A percentile compares a stretch with the other conserved stretches of the same genome.
Evolutionary conservation across 2,888 invertebrate species (phyloP).

Genomic region (Rhogogaster chlorosoma): DNA sequence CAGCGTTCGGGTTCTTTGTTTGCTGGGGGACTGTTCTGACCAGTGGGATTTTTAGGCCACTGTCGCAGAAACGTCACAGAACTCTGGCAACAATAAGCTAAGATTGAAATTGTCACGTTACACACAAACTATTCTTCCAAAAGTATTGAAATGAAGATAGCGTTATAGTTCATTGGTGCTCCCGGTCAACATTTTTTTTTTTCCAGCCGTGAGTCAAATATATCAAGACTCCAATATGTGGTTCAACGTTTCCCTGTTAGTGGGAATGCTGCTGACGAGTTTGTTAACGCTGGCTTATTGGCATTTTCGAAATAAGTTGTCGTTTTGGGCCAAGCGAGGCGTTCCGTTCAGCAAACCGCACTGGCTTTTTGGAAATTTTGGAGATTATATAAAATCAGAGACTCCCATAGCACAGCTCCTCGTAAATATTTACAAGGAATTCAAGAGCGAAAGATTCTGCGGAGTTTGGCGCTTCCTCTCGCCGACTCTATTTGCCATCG

Average conservation of each 20-base stretch:
- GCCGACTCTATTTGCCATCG: slow-evolving; percentile 66
- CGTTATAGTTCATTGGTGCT: too few species aligned
- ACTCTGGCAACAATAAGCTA: too few species aligned
- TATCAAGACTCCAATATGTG: background rate
- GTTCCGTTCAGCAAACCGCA: background rate
- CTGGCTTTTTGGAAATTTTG: slow-evolving; percentile 81
- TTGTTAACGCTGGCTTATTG: background rate
- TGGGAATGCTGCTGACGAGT: background rate
- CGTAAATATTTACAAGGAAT: slow-evolving; percentile 57
- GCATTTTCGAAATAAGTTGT: background rate
- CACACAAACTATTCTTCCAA: too few species aligned
- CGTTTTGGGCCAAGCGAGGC: background rate
- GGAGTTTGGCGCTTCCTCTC: slow-evolving; percentile 5
- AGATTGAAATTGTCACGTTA: too few species aligned
- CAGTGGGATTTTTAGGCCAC: too few species aligned
- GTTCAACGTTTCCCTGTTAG: background rate
- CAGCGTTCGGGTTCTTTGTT: too few species aligned
- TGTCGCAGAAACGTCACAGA: too few species aligned
- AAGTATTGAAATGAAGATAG: too few species aligned
- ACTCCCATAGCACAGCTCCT: slow-evolving; percentile 83
- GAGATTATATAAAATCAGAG: slow-evolving; percentile 79
- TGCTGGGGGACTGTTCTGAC: too few species aligned
- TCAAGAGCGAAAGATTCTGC: slow-evolving; percentile 12
- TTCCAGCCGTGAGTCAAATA: background rate
- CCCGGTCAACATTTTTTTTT: background rate